Evolutionary conservation across 2,888 invertebrate genomes (phyloP), one percentile per base, ranked within the genome.

Genomic region (Agrochola circellaris): DNA sequence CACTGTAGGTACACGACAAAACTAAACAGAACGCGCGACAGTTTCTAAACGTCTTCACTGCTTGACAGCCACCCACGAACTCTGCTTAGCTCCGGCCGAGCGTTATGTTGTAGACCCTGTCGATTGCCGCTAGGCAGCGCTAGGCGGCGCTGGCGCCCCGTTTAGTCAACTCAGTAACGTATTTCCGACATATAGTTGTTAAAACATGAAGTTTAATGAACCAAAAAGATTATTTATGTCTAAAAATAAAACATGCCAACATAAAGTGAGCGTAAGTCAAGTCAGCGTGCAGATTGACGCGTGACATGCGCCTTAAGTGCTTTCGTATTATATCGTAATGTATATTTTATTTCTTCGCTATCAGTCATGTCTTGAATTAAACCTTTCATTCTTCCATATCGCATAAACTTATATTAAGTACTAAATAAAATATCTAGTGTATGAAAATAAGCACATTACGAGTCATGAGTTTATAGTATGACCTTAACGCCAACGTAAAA

Each of bases 291-390:
- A 74, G 89, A 89, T 86, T 91, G 91, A 91, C 89, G 87, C 81
- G 85, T 89, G 89, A 90, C 89, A 89, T 87, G 89, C 78, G 84
- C 88, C 86, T 79, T 88, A 90, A 90, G 91, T 89, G 91, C 87
- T 89, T 89, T 89, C 81, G 77, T 87, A 90, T 89, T 89, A 87
- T 77, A 87, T 88, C 86, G 82, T 84, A 86, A 87, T 86, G 76
- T 88, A 85, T 86, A 88, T 88, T 87, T 89, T 88, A 87, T 88
- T 81, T 82, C 76, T 65, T 73, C 42, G 60, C 82, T 85, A 86
- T 84, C 83, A 82, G 58, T 83, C 78, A 85, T 82, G 79, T 74
- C 73, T 71, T 64, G 81, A 79, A 79, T 75, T 80, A 76, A 80
- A 75, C 75, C 75, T 82, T 80, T 83, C 78, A 71, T 75, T 56